Evolutionary conservation across 2,113 vertebrate genomes (phyloP).

Genomic region (Colaptes auratus): DNA sequence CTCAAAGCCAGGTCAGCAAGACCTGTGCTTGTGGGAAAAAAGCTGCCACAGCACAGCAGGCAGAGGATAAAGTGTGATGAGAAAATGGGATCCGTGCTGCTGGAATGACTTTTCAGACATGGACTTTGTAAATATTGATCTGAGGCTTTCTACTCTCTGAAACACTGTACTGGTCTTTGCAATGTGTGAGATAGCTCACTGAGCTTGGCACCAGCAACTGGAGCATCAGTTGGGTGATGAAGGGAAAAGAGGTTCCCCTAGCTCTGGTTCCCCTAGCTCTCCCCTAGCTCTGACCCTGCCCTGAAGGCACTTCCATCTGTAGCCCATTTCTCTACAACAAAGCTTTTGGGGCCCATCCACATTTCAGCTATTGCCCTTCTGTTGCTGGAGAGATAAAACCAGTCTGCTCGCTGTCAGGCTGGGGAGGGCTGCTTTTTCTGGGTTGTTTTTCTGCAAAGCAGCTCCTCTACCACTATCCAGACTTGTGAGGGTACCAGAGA

Average conservation of each 20-base stretch:
- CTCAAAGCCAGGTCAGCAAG: not conserved
- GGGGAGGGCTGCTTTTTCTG: not conserved
- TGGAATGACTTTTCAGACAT: not conserved
- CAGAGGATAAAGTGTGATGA: not conserved
- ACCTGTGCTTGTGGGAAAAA: not conserved
- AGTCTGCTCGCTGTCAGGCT: not conserved
- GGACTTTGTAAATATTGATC: not conserved
- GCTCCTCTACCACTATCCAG: not conserved
- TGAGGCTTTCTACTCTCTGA: not conserved
- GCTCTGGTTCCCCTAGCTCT: too few relatives aligned
- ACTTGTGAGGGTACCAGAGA: not conserved
- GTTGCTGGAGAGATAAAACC: not conserved
- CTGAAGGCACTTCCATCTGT: not conserved
- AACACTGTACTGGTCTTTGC: not conserved
- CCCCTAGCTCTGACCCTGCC: not conserved
- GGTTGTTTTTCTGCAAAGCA: not conserved
- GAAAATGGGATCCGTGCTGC: not conserved
- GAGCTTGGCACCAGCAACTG: not conserved
- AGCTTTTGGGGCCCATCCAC: not conserved
- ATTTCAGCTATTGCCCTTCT: rapidly evolving
- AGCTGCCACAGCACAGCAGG: not conserved
- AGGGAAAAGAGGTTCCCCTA: not conserved
- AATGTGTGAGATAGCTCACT: rapidly evolving
- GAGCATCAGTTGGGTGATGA: not conserved
- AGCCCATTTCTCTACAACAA: not conserved